Base-by-base conservation (phyloP, 2,113 vertebrate genomes). In the Panthera tigris region DNA sequence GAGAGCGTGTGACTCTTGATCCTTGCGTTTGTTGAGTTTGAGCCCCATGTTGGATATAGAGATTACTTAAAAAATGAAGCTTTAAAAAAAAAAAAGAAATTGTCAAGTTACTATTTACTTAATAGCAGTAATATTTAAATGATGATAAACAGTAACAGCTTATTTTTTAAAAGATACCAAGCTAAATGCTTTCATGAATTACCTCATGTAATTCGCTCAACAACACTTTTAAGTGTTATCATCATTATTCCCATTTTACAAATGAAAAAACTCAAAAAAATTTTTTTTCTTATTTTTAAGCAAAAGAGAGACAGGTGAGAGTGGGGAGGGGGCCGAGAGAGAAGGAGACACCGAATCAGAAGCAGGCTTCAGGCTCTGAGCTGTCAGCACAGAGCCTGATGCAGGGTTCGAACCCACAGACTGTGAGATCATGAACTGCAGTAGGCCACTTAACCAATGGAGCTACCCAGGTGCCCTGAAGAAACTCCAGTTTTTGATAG, bases 51-150 rank as follows among this genome's bases (percentile, higher is more conserved):
- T 78, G 41, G 41, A 41, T 48, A 7, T 78, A 48, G 41, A 78
- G 74, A 78, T 78, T 48, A 31, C 41, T 78, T 78, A 48, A 78
- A 78, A 78, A 48, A 16, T 18, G 45, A 78, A 78, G 45, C 23
- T 45, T 76, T 1, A 45, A 76, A 78, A 45, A 94, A 78, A 78
- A 76, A 78, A 27, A 93, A 83, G 39, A 65, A 89, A 66, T 92
- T 94, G 15, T 33, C 57, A 84, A 94, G 89, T 82, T 95, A 29
- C 52, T 66, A 13, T 73, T 95, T 97, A 83, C 74, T 73, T 94
- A 88, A 33, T 93, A 94, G 41, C 76, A 73, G 48, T 92, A 48
- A 65, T 78, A 79, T 55, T 94, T 92, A 94, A 95, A 81, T 73
- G 36, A 85, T 68, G 41, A 39, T 80, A 73, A 95, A 91, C 82